Evolutionary conservation across 2,888 invertebrate genomes (phyloP), one percentile per base, ranked within the genome.

Genomic region (Anagyrus pseudococci): DNA sequence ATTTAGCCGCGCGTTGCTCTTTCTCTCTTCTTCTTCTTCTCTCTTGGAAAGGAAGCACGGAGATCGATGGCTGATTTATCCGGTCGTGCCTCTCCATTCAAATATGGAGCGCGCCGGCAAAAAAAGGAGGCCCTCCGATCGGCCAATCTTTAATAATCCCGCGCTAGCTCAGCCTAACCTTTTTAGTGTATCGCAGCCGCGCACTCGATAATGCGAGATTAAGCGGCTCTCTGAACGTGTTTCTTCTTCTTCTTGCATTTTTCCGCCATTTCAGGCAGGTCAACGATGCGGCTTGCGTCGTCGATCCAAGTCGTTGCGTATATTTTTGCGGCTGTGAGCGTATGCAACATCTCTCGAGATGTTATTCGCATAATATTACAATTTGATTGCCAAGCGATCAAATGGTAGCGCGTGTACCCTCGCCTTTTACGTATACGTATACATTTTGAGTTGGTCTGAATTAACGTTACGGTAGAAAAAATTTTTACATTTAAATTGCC

Each of bases 301-400:
- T n/a, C n/a, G n/a, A n/a, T n/a, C n/a, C n/a, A n/a, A n/a, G n/a
- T n/a, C n/a, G n/a, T n/a, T n/a, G n/a, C n/a, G n/a, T n/a, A n/a
- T n/a, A n/a, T n/a, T n/a, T n/a, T n/a, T n/a, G n/a, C n/a, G n/a
- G n/a, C n/a, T n/a, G n/a, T n/a, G n/a, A n/a, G n/a, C n/a, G n/a
- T n/a, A n/a, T n/a, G n/a, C n/a, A n/a, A n/a, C n/a, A 29, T 29
- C 25, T 15, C 43, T 49, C 23, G 48, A 49, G 68, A 68, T 72
- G 72, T 64, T 41, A 22, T 64, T 59, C 50, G 76, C 75, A 77
- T 76, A 75, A 77, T 76, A 75, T 74, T 76, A 70, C 71, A 72
- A 77, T 73, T 71, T 68, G 62, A 66, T 66, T 61, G 67, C 65
- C 67, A 67, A 43, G 29, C 23, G 47, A 56, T 57, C 53, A 41